Conservation (phyloP, 2,113 vertebrate genomes). For the Oncorhynchus gorbuscha region DNA sequence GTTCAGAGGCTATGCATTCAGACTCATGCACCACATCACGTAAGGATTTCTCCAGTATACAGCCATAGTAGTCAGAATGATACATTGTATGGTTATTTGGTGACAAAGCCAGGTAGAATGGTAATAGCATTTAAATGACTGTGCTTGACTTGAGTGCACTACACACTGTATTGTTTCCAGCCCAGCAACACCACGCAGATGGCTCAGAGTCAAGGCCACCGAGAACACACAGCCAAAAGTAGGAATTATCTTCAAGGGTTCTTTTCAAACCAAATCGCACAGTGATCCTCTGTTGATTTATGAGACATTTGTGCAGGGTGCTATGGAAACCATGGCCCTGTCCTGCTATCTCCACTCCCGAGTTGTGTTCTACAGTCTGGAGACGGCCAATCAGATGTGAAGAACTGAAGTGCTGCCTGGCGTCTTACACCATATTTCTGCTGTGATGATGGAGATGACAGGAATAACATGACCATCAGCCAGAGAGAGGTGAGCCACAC, state of each 20-base stretch:
- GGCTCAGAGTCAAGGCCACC: neutral
- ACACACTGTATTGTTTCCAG: neutral
- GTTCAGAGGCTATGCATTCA: neutral
- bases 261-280: constrained; percentile 5
- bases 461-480: neutral
- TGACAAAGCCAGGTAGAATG: neutral
- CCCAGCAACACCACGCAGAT: neutral
- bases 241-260: constrained; percentile 3
- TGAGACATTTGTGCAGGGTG: constrained; percentile 12
- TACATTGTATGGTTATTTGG: neutral
- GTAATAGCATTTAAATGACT: neutral
- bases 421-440: neutral
- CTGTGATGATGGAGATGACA: neutral
- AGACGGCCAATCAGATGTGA: neutral
- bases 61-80: neutral
- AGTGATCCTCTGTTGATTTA: constrained; percentile 1
- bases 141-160: neutral
- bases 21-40: neutral
- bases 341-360: neutral
- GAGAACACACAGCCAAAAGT: neutral
- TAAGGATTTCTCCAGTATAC: neutral
- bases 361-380: neutral
- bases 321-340: constrained; percentile 9
- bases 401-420: neutral
- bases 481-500: neutral